Conservation (phyloP, 2,797 vertebrate species). For the Melanotaenia boesemani region DNA sequence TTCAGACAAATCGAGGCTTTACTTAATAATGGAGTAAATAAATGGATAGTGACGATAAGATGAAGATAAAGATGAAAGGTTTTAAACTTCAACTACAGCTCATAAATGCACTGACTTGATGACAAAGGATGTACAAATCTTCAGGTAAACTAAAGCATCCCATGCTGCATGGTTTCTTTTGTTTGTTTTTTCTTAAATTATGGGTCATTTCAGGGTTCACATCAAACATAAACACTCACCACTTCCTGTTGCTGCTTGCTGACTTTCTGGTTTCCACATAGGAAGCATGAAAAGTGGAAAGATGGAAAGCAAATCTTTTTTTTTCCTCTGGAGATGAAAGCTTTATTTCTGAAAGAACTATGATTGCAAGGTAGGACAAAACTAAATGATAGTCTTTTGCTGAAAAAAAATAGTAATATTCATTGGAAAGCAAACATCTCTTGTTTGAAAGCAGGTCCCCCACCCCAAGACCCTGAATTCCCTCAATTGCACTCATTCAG, state of each 20-base stretch:
- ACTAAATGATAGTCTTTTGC: slow-evolving; percentile 5
- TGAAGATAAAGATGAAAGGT: too few relatives aligned
- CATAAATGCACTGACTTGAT: not conserved
- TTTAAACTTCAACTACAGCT: not conserved
- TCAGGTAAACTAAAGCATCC: not conserved
- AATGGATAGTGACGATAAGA: too few relatives aligned
- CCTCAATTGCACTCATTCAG: not conserved
- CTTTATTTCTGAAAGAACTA: slow-evolving; percentile 8
- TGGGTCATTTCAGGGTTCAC: slow-evolving; percentile 2
- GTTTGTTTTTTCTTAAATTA: not conserved
- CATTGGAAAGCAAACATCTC: slow-evolving; percentile 5
- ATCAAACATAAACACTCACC: not conserved
- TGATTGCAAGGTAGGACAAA: slow-evolving; percentile 26
- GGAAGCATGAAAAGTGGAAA: slow-evolving; percentile 1
- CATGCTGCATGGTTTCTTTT: not conserved
- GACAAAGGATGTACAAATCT: not conserved
- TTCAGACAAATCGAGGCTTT: too few relatives aligned
- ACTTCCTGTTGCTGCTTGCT: not conserved
- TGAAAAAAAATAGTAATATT: slow-evolving; percentile 2
- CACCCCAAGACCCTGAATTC: not conserved
- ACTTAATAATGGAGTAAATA: too few relatives aligned
- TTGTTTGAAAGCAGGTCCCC: not conserved
- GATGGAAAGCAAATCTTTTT: not conserved
- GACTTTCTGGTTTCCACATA: not conserved
- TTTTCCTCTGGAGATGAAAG: not conserved